Evolutionary conservation across 2,797 vertebrate genomes (phyloP).

Genomic region (Pipistrellus pipistrellus): DNA sequence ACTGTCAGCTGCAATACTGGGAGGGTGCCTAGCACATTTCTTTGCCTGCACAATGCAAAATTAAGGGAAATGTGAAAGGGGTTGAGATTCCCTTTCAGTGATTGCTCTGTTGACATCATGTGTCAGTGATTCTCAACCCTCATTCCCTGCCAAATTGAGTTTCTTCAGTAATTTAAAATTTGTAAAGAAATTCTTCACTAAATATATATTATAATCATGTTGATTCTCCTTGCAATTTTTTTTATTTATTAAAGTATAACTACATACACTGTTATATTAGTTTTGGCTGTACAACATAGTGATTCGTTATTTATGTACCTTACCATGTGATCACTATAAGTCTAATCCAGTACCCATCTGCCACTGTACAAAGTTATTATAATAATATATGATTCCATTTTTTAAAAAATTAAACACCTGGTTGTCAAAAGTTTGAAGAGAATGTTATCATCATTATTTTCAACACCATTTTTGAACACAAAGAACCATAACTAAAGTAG

Average conservation of each 20-base stretch:
- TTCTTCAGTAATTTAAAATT: constrained; percentile 32
- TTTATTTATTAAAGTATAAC: neutral
- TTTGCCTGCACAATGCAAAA: neutral
- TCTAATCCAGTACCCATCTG: neutral
- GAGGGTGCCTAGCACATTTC: neutral
- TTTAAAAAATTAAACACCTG: neutral
- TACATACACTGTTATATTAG: neutral
- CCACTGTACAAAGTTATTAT: neutral
- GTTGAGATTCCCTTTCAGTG: neutral
- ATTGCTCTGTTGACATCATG: neutral
- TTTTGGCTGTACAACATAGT: too few relatives aligned
- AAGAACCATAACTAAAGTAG: neutral
- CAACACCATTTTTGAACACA: neutral
- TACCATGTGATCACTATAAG: neutral
- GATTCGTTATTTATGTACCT: neutral
- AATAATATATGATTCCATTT: neutral
- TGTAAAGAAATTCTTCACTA: constrained; percentile 1
- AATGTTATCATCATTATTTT: constrained; percentile 4
- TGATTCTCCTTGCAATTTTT: neutral
- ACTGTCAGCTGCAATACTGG: neutral
- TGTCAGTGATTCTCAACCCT: neutral
- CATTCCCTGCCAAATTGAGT: neutral
- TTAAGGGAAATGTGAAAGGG: neutral
- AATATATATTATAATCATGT: neutral
- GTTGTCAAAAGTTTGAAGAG: constrained; percentile 31